These are phyloP conservation scores for Girardia tigrina DNA, from an alignment of 2,888 invertebrate genomes.

Conservation along the genomic window DNA sequence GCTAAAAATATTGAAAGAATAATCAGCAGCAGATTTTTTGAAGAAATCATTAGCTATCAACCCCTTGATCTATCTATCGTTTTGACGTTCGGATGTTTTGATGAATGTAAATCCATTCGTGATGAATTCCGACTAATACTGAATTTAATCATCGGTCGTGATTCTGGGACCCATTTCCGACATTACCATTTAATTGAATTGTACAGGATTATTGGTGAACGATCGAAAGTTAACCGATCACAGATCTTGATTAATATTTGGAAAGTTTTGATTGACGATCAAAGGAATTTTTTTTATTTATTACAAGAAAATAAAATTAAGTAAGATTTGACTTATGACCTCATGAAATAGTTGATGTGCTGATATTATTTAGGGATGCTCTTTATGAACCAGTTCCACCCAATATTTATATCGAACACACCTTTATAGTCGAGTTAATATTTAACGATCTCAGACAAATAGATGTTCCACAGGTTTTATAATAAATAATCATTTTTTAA, in stretches of 20 bases:
- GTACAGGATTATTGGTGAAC: not conserved
- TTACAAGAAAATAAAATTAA: not conserved
- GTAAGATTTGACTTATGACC: not conserved
- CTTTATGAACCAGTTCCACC: not conserved
- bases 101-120: not conserved
- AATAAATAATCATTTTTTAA: too few relatives aligned
- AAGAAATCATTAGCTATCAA: not conserved
- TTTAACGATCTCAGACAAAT: too few relatives aligned
- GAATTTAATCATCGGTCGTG: not conserved
- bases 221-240: not conserved
- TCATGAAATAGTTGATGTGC: too few relatives aligned
- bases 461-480: too few relatives aligned
- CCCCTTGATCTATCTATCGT: not conserved
- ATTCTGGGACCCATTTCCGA: too few relatives aligned
- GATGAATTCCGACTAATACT: not conserved
- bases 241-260: not conserved
- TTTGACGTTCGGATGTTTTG: not conserved
- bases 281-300: not conserved
- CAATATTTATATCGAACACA: not conserved
- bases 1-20: not conserved
- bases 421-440: too few relatives aligned
- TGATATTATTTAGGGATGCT: too few relatives aligned
- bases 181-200: not conserved
- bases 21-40: not conserved
- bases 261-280: not conserved